Evolutionary conservation across 2,888 invertebrate species (phyloP).

Genomic region (Lepidocyrtoides sp.): DNA sequence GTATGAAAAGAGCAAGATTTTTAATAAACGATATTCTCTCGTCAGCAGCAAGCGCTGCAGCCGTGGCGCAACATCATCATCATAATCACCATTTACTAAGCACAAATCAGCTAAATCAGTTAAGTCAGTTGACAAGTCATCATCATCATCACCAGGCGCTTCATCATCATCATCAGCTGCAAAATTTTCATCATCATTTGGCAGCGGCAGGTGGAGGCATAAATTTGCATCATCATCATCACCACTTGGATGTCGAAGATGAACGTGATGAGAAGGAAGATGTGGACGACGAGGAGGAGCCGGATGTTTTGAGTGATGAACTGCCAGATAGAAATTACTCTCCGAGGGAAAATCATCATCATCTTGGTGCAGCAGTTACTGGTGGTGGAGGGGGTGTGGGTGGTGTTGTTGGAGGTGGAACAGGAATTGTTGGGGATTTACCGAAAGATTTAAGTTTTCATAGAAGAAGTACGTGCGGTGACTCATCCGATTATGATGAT

Average conservation of each 20-base stretch:
- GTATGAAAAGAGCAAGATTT: conserved; percentile 89
- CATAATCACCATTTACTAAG: not conserved
- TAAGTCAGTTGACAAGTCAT: conserved; percentile 39
- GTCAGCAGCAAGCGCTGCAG: conserved; percentile 83
- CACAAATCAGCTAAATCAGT: conserved; percentile 24
- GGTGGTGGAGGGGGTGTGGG: not conserved
- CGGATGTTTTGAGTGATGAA: conserved; percentile 68
- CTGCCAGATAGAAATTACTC: conserved; percentile 26
- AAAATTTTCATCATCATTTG: conserved; percentile 22
- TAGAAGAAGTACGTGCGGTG: conserved; percentile 84
- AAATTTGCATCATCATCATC: conserved; percentile 86
- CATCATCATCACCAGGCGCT: not conserved
- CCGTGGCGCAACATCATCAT: conserved; percentile 45
- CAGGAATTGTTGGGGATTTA: conserved; percentile 78
- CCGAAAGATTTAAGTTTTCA: conserved; percentile 85
- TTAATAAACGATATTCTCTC: conserved; percentile 96
- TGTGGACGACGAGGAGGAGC: conserved; percentile 72
- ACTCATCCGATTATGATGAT: conserved; percentile 85
- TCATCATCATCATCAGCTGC: conserved; percentile 14
- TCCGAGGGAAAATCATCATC: not conserved
- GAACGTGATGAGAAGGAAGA: conserved; percentile 11
- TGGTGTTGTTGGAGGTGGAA: not conserved
- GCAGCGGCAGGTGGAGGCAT: not conserved
- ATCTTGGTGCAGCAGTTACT: not conserved
- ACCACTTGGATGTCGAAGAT: conserved; percentile 16